These are phyloP conservation scores for Nephila pilipes DNA, from an alignment of 1,140 invertebrate genomes.

Conservation along the genomic window DNA sequence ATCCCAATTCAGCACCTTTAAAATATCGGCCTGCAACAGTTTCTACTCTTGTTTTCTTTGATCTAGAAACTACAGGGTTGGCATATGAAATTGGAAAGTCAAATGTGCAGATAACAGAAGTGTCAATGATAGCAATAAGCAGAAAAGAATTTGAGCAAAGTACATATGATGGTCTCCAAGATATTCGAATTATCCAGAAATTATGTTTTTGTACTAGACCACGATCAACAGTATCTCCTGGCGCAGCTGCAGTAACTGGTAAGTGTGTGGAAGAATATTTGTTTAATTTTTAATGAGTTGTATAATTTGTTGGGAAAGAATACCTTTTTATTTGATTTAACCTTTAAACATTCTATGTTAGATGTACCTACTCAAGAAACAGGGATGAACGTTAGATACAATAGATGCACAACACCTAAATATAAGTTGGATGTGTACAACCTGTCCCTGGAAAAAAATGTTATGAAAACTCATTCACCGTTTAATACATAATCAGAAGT, in stretches of 20 bases:
- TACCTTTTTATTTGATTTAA: no score
- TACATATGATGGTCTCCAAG: constrained; percentile 16
- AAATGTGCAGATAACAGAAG: constrained; percentile 70
- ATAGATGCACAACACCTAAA: no score
- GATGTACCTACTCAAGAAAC: no score
- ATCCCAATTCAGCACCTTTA: no score
- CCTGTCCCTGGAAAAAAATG: no score
- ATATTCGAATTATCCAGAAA: constrained; percentile 61
- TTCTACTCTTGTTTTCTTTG: constrained; percentile 65
- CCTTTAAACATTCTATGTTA: no score
- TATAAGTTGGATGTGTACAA: no score
- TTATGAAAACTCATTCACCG: no score
- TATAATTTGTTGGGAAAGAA: no score
- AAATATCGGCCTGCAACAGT: background rate
- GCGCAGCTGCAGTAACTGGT: constrained; percentile 59
- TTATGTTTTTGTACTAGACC: constrained; percentile 46
- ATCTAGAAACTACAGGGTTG: constrained; percentile 71
- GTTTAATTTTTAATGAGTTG: no score
- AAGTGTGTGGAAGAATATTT: background rate
- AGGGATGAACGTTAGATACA: no score
- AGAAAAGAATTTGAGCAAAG: constrained; percentile 47
- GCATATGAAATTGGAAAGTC: constrained; percentile 29
- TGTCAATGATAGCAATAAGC: constrained; percentile 60
- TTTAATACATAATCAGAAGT: no score
- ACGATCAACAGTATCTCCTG: constrained; percentile 5